These are phyloP conservation scores for Oithona nana DNA, from an alignment of 2,888 invertebrate species.

Conservation along the genomic window DNA sequence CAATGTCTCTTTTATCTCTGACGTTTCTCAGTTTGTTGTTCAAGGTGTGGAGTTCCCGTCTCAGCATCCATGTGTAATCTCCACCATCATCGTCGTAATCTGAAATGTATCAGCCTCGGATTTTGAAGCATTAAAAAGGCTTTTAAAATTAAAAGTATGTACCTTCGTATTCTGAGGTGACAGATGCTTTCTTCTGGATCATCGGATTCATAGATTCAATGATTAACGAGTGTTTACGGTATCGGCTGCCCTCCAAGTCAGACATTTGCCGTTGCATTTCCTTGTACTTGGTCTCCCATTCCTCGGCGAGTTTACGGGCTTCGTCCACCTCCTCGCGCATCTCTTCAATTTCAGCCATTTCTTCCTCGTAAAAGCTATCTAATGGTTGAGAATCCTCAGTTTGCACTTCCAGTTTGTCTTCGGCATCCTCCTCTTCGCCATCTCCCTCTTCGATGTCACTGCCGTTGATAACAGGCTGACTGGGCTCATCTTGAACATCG, in stretches of 20 bases:
- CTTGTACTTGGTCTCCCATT: constrained; percentile 57
- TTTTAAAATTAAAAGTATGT: neutral
- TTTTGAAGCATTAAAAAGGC: neutral
- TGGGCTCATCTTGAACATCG: neutral
- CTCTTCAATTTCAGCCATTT: constrained; percentile 1
- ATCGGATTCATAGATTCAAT: neutral
- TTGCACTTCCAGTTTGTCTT: neutral
- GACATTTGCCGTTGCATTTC: constrained; percentile 51
- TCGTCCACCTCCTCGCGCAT: constrained; percentile 20
- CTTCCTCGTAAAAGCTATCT: neutral
- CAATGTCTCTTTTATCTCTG: constrained; percentile 9
- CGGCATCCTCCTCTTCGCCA: constrained; percentile 18
- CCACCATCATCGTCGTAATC: constrained; percentile 6
- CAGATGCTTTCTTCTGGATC: neutral
- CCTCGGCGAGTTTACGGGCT: constrained; percentile 45
- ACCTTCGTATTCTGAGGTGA: neutral
- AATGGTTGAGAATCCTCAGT: neutral
- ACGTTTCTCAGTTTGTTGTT: constrained; percentile 4
- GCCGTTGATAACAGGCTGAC: neutral
- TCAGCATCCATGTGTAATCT: constrained; percentile 7
- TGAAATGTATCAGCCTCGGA: neutral
- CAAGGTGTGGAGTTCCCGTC: neutral
- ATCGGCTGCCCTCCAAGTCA: constrained; percentile 5
- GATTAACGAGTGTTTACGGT: neutral
- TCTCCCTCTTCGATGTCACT: constrained; percentile 10